Base-by-base conservation (phyloP, 2,888 invertebrate species). In the Mycogona germanica region DNA sequence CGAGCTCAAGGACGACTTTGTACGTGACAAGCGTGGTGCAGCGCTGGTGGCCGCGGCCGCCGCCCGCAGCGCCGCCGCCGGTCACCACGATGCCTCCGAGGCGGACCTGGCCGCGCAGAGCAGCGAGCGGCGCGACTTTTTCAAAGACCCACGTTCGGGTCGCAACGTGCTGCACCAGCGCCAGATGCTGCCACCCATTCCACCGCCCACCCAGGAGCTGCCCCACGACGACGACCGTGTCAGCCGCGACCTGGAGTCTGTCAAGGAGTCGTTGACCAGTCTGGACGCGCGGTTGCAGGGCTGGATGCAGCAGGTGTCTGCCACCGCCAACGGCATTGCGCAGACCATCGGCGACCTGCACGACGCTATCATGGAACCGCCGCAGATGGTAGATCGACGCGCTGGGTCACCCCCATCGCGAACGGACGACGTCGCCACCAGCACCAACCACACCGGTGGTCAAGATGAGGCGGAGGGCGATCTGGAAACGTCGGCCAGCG, bases 371-470 rank as follows among this genome's bases (percentile, higher is more conserved):
- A 50, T 58, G 32, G 54, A 54, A 29, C 49, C 50, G 17, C n/a
- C n/a, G n/a, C n/a, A n/a, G n/a, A n/a, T n/a, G n/a, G n/a, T n/a
- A 44, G 9, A 2, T 45, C 46, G 9, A 25, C 46, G 9, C 28
- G 14, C 14, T 9, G 6, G 9, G 6, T n/a, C n/a, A n/a, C n/a
- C n/a, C n/a, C n/a, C n/a, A n/a, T 9, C 32, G 21, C n/a, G 44
- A 21, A 21, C 35, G 19, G 17, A 77, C 79, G 48, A 77, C 78
- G 0, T 72, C 74, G n/a, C 69, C 76, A 26, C 77, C 80, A 1
- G 63, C 75, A 6, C 57, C 64, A n/a, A 51, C n/a, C 29, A 23
- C 41, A 26, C 32, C 55, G 14, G 28, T 25, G 7, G 29, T 30
- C 28, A 37, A 23, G 6, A 41, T 17, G 44, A 17, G 5, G 19